Evolutionary conservation across 2,888 invertebrate genomes (phyloP).

Genomic region (Biston betularia): DNA sequence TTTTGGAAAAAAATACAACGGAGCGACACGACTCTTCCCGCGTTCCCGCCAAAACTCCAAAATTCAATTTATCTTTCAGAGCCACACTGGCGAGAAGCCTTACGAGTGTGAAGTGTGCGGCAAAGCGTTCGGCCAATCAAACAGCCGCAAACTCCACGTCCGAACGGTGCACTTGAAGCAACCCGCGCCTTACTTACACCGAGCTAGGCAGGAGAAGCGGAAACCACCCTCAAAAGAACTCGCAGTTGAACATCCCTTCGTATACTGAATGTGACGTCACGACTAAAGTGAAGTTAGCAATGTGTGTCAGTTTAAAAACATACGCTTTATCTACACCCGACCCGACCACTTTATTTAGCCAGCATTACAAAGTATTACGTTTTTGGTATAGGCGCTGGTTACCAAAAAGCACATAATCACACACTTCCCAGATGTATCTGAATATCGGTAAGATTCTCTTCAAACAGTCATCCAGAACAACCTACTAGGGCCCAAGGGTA

Average conservation of each 20-base stretch:
- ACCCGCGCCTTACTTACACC: conserved; percentile 66
- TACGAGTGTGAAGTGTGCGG: conserved; percentile 65
- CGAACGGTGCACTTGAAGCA: conserved; percentile 59
- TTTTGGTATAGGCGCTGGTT: too few species aligned
- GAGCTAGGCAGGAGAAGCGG: conserved; percentile 44
- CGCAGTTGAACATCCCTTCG: conserved; percentile 8
- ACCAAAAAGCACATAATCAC: too few species aligned
- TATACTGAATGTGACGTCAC: conserved; percentile 14
- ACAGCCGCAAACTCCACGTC: conserved; percentile 60
- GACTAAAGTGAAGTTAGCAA: background rate
- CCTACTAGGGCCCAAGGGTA: too few species aligned
- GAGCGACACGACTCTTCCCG: too few species aligned
- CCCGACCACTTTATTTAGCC: too few species aligned
- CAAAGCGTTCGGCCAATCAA: conserved; percentile 58
- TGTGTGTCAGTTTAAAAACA: background rate
- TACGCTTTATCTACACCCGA: too few species aligned
- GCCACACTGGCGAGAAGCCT: conserved; percentile 65
- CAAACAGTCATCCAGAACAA: too few species aligned
- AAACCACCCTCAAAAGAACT: conserved; percentile 14
- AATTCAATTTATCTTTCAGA: conserved; percentile 40
- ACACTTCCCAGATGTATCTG: too few species aligned
- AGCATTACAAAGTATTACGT: too few species aligned
- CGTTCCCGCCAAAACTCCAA: too few species aligned
- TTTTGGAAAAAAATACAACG: too few species aligned
- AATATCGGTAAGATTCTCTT: too few species aligned